Evolutionary conservation across 30 jellyfish, hydroid and myxozoan genomes (phyloP).

Genomic region (Morbakka virulenta): DNA sequence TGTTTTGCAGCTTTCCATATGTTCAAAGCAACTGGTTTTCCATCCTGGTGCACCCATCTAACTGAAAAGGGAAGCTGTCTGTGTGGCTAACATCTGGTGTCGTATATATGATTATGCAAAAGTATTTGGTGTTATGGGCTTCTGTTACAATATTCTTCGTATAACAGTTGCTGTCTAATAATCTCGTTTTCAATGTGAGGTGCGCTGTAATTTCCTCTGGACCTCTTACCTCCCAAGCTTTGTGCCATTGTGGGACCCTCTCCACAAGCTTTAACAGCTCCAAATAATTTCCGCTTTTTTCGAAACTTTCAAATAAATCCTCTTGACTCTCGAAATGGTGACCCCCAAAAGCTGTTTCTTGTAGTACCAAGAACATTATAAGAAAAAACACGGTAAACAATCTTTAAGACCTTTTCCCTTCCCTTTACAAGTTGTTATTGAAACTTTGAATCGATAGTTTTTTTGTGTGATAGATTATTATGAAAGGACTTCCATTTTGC

Average conservation of each 20-base stretch:
- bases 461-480: too few species aligned
- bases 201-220: slow-evolving; percentile 40
- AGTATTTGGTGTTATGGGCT: slow-evolving; percentile 2
- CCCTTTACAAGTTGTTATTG: slow-evolving; percentile 9
- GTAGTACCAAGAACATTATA: slow-evolving; percentile 42
- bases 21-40: slow-evolving; percentile 29
- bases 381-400: slow-evolving; percentile 23
- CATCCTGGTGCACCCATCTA: slow-evolving; percentile 24
- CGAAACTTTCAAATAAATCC: too few species aligned
- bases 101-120: slow-evolving; percentile 43
- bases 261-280: slow-evolving; percentile 43
- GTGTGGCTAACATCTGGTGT: slow-evolving; percentile 23
- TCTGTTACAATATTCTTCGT: slow-evolving; percentile 2
- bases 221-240: too few species aligned
- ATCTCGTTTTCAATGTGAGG: slow-evolving; percentile 45
- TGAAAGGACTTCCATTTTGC: too few species aligned
- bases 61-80: slow-evolving; percentile 36
- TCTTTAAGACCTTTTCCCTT: slow-evolving; percentile 14
- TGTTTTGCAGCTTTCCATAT: slow-evolving; percentile 17
- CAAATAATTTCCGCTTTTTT: slow-evolving; percentile 46
- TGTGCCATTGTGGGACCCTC: too few species aligned
- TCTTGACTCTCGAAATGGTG: slow-evolving; percentile 45
- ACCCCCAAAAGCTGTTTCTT: slow-evolving; percentile 38
- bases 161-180: slow-evolving; percentile 29
- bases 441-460: too few species aligned